Conservation (phyloP, 2,888 invertebrate species). For the Chorisops tibialis region DNA sequence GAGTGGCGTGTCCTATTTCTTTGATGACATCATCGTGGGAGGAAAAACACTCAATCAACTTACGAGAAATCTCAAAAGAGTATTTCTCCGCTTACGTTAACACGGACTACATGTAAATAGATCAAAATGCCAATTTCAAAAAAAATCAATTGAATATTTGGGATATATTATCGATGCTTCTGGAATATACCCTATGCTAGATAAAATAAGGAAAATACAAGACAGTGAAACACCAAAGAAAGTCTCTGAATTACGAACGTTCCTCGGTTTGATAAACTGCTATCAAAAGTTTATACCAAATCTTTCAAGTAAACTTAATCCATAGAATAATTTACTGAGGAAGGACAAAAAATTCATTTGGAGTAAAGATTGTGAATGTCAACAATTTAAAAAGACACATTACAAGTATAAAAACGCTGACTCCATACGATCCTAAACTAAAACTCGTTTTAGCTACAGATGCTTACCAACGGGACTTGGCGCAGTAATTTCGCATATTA, state of each 20-base stretch:
- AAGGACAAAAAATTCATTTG: background rate
- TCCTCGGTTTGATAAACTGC: background rate
- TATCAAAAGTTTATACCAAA: background rate
- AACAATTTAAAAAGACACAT: constrained; percentile 34
- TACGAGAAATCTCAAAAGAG: no score
- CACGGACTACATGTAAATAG: background rate
- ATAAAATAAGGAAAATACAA: background rate
- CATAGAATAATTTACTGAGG: background rate
- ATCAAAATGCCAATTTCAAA: background rate
- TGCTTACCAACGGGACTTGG: constrained; percentile 36
- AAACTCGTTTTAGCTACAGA: constrained; percentile 36
- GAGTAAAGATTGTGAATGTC: constrained; percentile 25
- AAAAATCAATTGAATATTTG: background rate
- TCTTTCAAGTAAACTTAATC: background rate
- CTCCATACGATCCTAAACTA: constrained; percentile 35
- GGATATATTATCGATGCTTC: background rate
- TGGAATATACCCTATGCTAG: background rate
- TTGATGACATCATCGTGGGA: background rate
- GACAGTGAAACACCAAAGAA: background rate
- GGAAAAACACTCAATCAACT: background rate
- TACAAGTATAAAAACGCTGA: constrained; percentile 28
- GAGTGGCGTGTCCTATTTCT: no score
- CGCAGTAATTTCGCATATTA: constrained; percentile 41
- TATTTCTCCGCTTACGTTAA: background rate
- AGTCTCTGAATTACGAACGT: background rate